These are phyloP conservation scores for Calliphora vomitoria DNA, from an alignment of 2,888 invertebrate genomes.

Conservation along the genomic window DNA sequence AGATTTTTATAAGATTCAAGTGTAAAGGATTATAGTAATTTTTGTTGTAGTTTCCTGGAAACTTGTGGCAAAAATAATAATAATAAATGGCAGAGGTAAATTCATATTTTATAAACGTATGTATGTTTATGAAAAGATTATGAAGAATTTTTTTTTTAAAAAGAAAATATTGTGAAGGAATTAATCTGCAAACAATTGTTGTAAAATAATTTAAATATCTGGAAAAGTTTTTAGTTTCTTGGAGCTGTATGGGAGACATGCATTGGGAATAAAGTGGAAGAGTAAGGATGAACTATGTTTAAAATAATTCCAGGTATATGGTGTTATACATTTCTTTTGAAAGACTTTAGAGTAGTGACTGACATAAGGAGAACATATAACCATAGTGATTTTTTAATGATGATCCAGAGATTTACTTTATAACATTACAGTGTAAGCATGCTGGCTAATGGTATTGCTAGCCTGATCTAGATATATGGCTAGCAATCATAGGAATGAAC, in stretches of 20 bases:
- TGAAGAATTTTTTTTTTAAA: neutral
- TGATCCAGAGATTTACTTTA: too few relatives aligned
- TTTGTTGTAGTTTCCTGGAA: conserved; percentile 11
- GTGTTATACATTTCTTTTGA: too few relatives aligned
- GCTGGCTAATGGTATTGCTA: too few relatives aligned
- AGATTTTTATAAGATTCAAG: conserved; percentile 3
- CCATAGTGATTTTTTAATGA: too few relatives aligned
- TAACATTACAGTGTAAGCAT: too few relatives aligned
- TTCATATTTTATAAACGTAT: conserved; percentile 1
- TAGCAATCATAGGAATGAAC: too few relatives aligned
- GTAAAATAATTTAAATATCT: neutral
- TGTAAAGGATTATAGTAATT: conserved; percentile 15
- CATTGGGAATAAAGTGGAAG: neutral
- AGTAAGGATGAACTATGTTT: neutral
- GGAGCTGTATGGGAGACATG: neutral
- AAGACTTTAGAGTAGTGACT: too few relatives aligned
- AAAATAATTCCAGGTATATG: neutral
- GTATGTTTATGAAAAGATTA: conserved; percentile 16
- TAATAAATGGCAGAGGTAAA: neutral
- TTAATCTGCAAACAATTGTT: neutral
- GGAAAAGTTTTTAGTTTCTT: neutral
- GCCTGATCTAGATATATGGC: too few relatives aligned
- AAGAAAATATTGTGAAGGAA: neutral
- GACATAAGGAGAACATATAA: too few relatives aligned
- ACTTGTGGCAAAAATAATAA: neutral